Evolutionary conservation across 2,113 vertebrate species (phyloP), one percentile per base, ranked within the genome.

Genomic region (Pardalotus punctatus): DNA sequence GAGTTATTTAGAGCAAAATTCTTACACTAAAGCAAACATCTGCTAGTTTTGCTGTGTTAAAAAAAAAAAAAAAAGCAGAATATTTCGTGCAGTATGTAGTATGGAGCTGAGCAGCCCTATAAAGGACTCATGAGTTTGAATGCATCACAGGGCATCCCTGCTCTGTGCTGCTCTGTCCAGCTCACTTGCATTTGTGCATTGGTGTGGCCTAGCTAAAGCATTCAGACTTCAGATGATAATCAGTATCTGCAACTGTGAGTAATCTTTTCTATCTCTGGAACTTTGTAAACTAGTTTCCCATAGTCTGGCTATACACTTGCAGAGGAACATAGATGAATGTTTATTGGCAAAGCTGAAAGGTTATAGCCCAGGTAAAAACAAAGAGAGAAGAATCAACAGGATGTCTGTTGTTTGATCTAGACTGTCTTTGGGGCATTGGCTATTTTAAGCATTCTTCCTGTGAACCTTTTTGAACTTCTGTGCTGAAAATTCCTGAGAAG

Each of bases 391-490:
- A 71, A 60, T 29, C 47, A 95, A 96, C 96, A 97, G 97, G 96
- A 97, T 96, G 94, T 96, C 85, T 84, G 81, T 77, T 92, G 77
- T 73, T 91, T 69, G 88, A 95, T 92, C 93, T 86, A 28, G 72
- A 67, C 14, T 17, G 81, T 91, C 91, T 93, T 69, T 18, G 84
- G 72, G 70, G 76, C 4, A 1, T 2, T 27, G 1, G 27, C 60
- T 96, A 89, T 96, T 95, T 97, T 95, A 93, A 94, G 24, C 69
- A 66, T 71, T 87, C 78, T 98, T 98, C 97, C 97, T 94, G 88
- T 87, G 51, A 93, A 84, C 83, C 73, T 88, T 90, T 94, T 83
- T 95, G 86, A 96, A 92, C 92, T 60, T 36, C 64, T 91, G 77
- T 84, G 54, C 40, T 94, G 88, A 93, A 74, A 86, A 83, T 69